Base-by-base conservation (phyloP, 2,888 invertebrate genomes). In the Perizoma affinitatum region DNA sequence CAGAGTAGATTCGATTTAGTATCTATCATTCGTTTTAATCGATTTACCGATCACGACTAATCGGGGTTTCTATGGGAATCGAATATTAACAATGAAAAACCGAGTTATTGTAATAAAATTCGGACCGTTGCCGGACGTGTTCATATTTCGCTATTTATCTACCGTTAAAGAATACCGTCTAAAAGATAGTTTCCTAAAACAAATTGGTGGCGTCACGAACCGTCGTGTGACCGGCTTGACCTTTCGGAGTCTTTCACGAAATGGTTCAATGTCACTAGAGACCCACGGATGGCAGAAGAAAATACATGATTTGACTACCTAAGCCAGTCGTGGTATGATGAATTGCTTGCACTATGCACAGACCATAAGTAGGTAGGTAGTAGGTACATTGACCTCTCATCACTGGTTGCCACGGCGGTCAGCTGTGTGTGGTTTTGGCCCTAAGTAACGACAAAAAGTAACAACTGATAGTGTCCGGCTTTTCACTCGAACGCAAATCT, bases 201-300 rank as follows among this genome's bases (percentile, higher is more conserved):
- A 80, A 79, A 79, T 75, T 71, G 72, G 49, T 58, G 51, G 59
- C 72, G 75, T 79, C 84, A 84, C 81, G 82, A 79, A 73, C 70
- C 61, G 65, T 57, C 76, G 78, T 82, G 79, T 65, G 81, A 82
- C 72, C 65, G 68, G 45, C 54, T 47, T 76, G 78, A 82, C 82
- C 82, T 83, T 78, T 75, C 48, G 63, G 60, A 63, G 63, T 69
- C 64, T 63, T 73, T 64, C 65, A 61, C 61, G 50, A 72, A 72
- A 70, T 66, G 65, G 68, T 68, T 62, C 71, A 73, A 69, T 69
- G 69, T 69, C 67, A 69, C 54, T 55, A 22, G 22, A 22, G 22
- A 22, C 22, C 22, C 22, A 22, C 22, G 22, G 1, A 22, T 22
- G 22, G 22, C 22, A 22, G 22, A 22, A 22, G n/a, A 46, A 46